Base-by-base conservation (phyloP, 2,888 invertebrate species). In the Apamea monoglypha region DNA sequence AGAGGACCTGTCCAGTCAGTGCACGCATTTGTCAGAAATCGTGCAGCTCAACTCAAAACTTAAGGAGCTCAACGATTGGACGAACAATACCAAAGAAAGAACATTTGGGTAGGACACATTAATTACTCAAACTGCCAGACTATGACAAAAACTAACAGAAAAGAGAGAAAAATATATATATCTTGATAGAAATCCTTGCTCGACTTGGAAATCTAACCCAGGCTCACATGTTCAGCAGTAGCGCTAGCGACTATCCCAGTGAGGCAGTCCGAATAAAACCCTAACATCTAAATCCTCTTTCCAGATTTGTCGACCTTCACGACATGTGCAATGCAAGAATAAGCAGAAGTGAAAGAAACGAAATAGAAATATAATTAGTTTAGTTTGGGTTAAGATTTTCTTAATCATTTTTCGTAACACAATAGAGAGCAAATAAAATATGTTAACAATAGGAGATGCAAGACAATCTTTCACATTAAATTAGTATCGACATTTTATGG, bases 271-370 rank as follows among this genome's bases (percentile, higher is more conserved):
- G 12, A 53, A 40, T 25, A 5, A n/a, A 36, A 18, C 5, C 10
- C 1, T 32, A 32, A 32, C 25, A 18, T 32, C 18, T n/a, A 14
- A 29, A 32, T n/a, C 16, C 25, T 29, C 12, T 53, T 86, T 75
- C 5, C 84, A 87, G 87, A 21, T n/a, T n/a, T 87, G 87, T 40
- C 25, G 63, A 0, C 77, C 79, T 14, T 59, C 68, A 21, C 0
- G 69, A 14, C 12, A 61, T 7, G 78, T 81, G 12, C 21, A 77
- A 7, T 87, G 86, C 74, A 74, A 74, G 47, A 61, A 50, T 10
- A 14, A 32, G 25, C 21, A 44, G 5, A 18, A 18, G 0, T 80
- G 32, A 80, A n/a, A 18, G 1, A 29, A 21, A 12, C 2, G 8
- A 5, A 3, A 12, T 3, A 10, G 32, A 6, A n/a, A 0, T 6